These are phyloP conservation scores for Apotomis betuletana DNA, from an alignment of 2,888 invertebrate species.

Conservation along the genomic window DNA sequence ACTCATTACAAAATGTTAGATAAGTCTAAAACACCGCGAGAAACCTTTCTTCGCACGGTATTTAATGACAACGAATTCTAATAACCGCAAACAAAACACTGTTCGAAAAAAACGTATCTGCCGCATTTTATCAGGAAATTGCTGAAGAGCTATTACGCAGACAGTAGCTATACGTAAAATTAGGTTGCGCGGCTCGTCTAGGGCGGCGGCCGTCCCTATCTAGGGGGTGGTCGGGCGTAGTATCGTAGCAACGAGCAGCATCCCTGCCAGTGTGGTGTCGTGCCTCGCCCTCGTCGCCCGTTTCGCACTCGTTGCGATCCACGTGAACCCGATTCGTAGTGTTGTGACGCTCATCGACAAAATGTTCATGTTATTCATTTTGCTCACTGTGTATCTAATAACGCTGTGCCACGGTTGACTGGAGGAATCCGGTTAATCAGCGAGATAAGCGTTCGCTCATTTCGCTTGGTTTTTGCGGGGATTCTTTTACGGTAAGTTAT, in stretches of 20 bases:
- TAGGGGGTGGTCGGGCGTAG: conserved; percentile 71
- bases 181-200: conserved; percentile 75
- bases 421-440: conserved; percentile 63
- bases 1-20: conserved; percentile 28
- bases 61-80: conserved; percentile 13
- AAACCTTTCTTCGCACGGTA: not conserved
- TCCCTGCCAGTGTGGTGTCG: conserved; percentile 77
- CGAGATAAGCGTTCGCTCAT: conserved; percentile 50
- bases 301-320: conserved; percentile 47
- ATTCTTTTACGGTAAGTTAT: conserved; percentile 28
- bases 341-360: conserved; percentile 51
- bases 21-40: conserved; percentile 3
- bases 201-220: conserved; percentile 72
- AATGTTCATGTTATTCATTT: conserved; percentile 78
- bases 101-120: conserved; percentile 53
- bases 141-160: conserved; percentile 78
- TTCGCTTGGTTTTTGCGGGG: conserved; percentile 40
- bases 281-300: conserved; percentile 63
- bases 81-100: conserved; percentile 29
- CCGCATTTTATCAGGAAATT: conserved; percentile 77
- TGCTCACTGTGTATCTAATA: conserved; percentile 78
- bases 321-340: conserved; percentile 48
- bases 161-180: conserved; percentile 78
- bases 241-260: conserved; percentile 81
- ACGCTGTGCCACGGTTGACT: conserved; percentile 74